phyloP scores from a whole-genome alignment of 2,888 invertebrate genomes.

The Lasioglossum vierecki region DNA sequence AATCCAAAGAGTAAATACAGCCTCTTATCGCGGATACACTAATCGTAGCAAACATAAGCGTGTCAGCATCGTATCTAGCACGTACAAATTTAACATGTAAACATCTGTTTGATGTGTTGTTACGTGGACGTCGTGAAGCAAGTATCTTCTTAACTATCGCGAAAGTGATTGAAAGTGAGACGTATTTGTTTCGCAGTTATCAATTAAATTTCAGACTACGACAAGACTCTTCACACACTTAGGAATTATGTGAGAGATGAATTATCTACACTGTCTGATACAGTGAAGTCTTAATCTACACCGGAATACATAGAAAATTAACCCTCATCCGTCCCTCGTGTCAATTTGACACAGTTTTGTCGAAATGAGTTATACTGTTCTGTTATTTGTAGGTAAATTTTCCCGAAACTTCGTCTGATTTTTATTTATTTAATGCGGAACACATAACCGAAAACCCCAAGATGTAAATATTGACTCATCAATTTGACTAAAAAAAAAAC shows the following conservation, averaged over 20 bases:
- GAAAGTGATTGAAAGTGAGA: neutral
- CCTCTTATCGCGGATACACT: slow-evolving; percentile 63
- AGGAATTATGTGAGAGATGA: neutral
- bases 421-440: no score
- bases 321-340: no score
- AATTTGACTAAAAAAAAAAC: no score
- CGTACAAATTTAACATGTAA: slow-evolving; percentile 56
- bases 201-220: neutral
- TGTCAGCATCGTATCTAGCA: slow-evolving; percentile 44
- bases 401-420: no score
- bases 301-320: no score
- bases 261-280: neutral
- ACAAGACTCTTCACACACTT: neutral
- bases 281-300: no score
- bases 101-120: slow-evolving; percentile 30
- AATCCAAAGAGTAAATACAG: slow-evolving; percentile 45
- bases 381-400: no score
- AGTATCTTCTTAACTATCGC: neutral
- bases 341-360: no score
- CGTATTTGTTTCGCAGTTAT: neutral
- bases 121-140: neutral
- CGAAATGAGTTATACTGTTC: no score
- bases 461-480: no score
- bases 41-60: slow-evolving; percentile 55
- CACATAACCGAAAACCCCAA: no score